Base-by-base conservation (phyloP, 1,140 invertebrate genomes). In the Hyles euphorbiae region DNA sequence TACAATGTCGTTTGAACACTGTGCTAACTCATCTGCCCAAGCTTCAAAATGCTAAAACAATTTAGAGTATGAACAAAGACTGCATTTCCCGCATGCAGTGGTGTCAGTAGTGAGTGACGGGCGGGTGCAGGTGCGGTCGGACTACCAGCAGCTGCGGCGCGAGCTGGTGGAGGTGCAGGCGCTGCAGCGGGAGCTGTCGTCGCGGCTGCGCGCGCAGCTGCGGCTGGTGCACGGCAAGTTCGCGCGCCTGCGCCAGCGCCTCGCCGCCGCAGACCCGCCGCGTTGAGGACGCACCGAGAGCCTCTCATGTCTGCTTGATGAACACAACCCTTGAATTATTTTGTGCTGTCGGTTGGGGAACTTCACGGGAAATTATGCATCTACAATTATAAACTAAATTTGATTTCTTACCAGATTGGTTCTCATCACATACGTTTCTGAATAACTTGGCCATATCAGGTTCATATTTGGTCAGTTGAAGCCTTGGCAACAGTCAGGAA, bases 81-180 rank as follows among this genome's bases (percentile, higher is more conserved):
- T 22, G 22, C 22, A 22, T 22, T 22, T 22, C 22, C 22, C 22
- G 22, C 22, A 22, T 22, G 22, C 22, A 22, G 22, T 22, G 22
- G 22, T 22, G 1, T 22, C 22, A 22, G 22, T 22, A 22, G 22
- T 22, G 22, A 22, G 22, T 22, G 22, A 22, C 22, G 22, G 22
- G 22, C 22, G 22, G 22, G 22, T 22, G 32, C 68, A 90, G 89
- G 89, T 89, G 53, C 83, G 82, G 40, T 88, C 88, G 5, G 89
- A 90, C 68, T 90, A 90, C 63, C 81, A 85, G 66, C 85, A 89
- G 69, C 70, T 90, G 55, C 66, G 88, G 1, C 79, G 74, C 43
- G 89, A 90, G 69, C 76, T 90, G 63, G 73, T 84, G 9, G 89
- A 89, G 52, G 89, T 90, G 57, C 89, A 90, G 63, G 83, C 82